phyloP scores from a whole-genome alignment of 2,113 vertebrate species.

The Nycticebus coucang region DNA sequence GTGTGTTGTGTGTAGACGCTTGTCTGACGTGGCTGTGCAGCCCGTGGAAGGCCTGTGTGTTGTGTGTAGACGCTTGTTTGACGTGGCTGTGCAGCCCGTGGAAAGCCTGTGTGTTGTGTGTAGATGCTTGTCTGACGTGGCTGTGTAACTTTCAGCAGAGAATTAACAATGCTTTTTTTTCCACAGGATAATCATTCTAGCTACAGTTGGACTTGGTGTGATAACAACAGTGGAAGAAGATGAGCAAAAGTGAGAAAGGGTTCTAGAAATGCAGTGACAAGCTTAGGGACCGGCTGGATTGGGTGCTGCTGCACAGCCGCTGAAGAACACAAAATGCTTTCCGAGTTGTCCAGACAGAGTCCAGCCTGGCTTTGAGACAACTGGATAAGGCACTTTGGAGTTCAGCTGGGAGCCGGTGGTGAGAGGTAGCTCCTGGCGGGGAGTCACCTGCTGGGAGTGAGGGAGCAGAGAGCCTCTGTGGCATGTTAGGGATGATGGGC shows the following conservation, averaged over 20 bases:
- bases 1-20: too few relatives aligned
- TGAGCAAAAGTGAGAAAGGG: background rate
- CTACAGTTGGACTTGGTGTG: background rate
- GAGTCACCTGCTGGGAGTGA: background rate
- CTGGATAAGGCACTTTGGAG: constrained; percentile 51
- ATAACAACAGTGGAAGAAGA: background rate
- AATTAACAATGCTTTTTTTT: background rate
- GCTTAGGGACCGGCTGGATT: background rate
- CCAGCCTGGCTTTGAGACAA: constrained; percentile 30
- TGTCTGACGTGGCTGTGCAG: too few relatives aligned
- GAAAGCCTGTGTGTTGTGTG: too few relatives aligned
- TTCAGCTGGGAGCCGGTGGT: constrained; percentile 35
- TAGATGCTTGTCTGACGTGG: too few relatives aligned
- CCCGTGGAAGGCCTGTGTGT: too few relatives aligned
- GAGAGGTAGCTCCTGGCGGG: background rate
- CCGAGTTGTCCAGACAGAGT: background rate
- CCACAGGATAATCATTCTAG: background rate
- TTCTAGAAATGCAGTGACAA: background rate
- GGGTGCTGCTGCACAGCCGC: background rate
- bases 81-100: too few relatives aligned
- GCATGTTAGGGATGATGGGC: background rate
- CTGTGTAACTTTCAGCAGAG: background rate
- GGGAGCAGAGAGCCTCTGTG: background rate
- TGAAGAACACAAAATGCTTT: background rate
- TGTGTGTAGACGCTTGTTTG: too few relatives aligned